A percentile compares a stretch with the other conserved stretches of the same genome.
These are phyloP conservation scores for Ficedula albicollis DNA, from an alignment of 2,797 vertebrate species.

Conservation along the genomic window DNA sequence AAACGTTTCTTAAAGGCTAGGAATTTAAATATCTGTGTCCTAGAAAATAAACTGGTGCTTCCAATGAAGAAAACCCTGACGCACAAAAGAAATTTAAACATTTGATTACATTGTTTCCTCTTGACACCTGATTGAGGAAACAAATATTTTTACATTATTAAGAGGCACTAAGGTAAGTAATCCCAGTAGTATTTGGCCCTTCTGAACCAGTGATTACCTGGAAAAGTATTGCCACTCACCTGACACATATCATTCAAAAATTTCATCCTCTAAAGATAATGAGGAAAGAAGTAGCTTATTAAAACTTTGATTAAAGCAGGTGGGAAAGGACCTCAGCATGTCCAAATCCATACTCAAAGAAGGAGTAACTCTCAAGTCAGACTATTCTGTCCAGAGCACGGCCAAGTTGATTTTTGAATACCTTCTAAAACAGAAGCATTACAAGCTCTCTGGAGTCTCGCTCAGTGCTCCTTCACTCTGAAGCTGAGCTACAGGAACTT, in stretches of 20 bases:
- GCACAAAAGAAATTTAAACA: neutral
- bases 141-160: neutral
- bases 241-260: neutral
- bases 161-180: neutral
- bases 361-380: neutral
- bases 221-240: neutral
- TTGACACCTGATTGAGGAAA: constrained; percentile 5
- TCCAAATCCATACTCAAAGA: neutral
- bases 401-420: neutral
- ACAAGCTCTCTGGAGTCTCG: neutral
- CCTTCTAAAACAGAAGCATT: neutral
- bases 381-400: neutral
- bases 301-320: neutral
- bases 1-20: neutral
- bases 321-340: neutral
- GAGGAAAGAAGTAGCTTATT: neutral
- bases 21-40: neutral
- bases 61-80: constrained; percentile 7
- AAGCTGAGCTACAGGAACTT: neutral
- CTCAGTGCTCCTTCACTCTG: neutral
- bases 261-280: neutral
- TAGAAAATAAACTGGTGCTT: neutral
- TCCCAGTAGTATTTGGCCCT: neutral
- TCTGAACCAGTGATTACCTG: neutral
- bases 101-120: constrained; percentile 39